Evolutionary conservation across 2,113 vertebrate genomes (phyloP).

Genomic region (Corynorhinus townsendii): DNA sequence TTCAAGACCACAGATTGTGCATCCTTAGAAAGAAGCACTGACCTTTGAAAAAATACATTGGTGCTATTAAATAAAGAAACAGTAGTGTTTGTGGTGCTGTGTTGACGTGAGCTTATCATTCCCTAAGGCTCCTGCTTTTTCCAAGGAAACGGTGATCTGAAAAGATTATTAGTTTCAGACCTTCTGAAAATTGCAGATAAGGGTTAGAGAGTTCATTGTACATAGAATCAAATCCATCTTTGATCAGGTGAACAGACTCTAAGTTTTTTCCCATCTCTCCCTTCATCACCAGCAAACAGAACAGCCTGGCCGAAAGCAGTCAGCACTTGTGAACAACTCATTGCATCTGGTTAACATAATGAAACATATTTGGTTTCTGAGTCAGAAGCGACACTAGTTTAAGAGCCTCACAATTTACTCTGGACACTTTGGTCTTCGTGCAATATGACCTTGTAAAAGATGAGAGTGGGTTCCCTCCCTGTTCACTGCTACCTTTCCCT

Average conservation of each 20-base stretch:
- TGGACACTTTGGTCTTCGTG: not conserved
- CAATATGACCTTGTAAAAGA: conserved; percentile 44
- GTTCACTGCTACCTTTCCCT: conserved; percentile 1
- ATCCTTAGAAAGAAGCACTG: not conserved
- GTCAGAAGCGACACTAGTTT: conserved; percentile 45
- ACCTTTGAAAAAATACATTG: conserved; percentile 38
- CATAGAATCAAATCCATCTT: not conserved
- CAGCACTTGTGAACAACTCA: not conserved
- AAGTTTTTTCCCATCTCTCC: not conserved
- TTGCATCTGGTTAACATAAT: conserved; percentile 48
- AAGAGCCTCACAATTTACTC: conserved; percentile 43
- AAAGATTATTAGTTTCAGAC: conserved; percentile 56
- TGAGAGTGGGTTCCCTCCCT: not conserved
- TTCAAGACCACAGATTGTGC: not conserved
- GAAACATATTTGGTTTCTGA: conserved; percentile 57
- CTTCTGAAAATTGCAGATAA: conserved; percentile 60
- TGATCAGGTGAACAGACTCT: not conserved
- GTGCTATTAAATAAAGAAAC: conserved; percentile 18
- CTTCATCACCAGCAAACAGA: conserved; percentile 52
- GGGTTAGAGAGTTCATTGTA: not conserved
- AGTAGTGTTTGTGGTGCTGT: not conserved
- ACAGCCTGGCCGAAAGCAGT: not conserved
- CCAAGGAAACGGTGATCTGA: not conserved
- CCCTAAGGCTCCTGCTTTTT: conserved; percentile 52
- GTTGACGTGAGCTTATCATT: conserved; percentile 43